Evolutionary conservation across 2,888 invertebrate species (phyloP).

Genomic region (Drosophila mulleri): DNA sequence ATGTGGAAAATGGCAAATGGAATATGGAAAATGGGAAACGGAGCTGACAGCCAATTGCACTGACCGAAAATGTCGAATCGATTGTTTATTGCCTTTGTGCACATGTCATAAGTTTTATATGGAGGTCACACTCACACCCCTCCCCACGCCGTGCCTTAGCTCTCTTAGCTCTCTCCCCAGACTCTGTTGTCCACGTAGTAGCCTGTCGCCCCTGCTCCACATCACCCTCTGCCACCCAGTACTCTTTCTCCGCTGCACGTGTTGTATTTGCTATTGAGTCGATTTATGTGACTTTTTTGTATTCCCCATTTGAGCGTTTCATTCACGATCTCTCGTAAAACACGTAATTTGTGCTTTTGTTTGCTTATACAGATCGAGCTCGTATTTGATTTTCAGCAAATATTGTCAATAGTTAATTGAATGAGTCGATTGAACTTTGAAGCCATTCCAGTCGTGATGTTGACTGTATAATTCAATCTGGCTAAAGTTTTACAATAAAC

Average conservation of each 20-base stretch:
- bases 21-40: conserved; percentile 2
- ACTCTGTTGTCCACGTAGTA: conserved; percentile 1
- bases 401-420: conserved; percentile 10
- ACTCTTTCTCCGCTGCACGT: conserved; percentile 23
- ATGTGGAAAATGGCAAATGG: background rate
- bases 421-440: conserved; percentile 17
- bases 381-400: conserved; percentile 3
- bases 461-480: background rate
- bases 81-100: conserved; percentile 30
- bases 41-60: conserved; percentile 16
- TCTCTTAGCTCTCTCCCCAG: background rate
- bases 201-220: background rate
- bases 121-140: background rate
- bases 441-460: conserved; percentile 6
- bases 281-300: conserved; percentile 42
- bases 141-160: background rate
- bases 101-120: conserved; percentile 15
- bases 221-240: no score
- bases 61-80: conserved; percentile 29
- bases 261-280: conserved; percentile 21
- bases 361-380: conserved; percentile 6
- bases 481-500: background rate
- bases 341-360: conserved; percentile 21
- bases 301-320: conserved; percentile 19
- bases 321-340: conserved; percentile 16